Percentiles rank a stretch among this genome's conserved stretches.
Evolutionary conservation across 2,797 vertebrate genomes (phyloP).

Genomic region (Centroberyx gerrardi): DNA sequence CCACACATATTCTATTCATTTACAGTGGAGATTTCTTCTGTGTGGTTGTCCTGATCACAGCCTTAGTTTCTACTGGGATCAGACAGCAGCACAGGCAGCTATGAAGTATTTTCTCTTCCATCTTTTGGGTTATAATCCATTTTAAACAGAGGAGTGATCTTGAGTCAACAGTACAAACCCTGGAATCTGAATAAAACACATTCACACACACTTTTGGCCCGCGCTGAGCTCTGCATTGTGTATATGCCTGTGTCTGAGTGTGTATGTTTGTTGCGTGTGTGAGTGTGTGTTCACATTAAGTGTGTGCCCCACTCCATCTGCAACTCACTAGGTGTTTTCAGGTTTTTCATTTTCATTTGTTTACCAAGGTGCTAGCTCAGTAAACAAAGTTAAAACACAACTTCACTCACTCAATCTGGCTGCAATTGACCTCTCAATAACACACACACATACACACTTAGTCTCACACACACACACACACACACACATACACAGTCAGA

Average conservation of each 20-base stretch:
- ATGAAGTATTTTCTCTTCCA: neutral
- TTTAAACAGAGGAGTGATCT: slow-evolving; percentile 45
- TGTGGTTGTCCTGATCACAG: slow-evolving; percentile 40
- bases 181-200: slow-evolving; percentile 22
- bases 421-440: slow-evolving; percentile 32
- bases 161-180: slow-evolving; percentile 49
- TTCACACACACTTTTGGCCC: neutral
- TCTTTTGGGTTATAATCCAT: slow-evolving; percentile 34
- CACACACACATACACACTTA: slow-evolving; percentile 16
- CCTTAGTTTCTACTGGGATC: slow-evolving; percentile 43
- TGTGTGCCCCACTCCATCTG: slow-evolving; percentile 8
- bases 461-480: slow-evolving; percentile 18
- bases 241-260: too few relatives aligned
- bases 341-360: neutral
- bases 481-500: slow-evolving; percentile 11
- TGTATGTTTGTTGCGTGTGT: neutral
- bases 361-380: slow-evolving; percentile 27
- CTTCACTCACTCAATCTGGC: slow-evolving; percentile 24
- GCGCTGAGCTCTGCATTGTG: too few relatives aligned
- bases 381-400: slow-evolving; percentile 28
- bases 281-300: neutral
- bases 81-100: slow-evolving; percentile 29
- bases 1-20: slow-evolving; percentile 18
- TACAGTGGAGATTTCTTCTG: slow-evolving; percentile 19
- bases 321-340: neutral